phyloP scores from a whole-genome alignment of 2,888 invertebrate species.

The Troides oblongomaculatus region DNA sequence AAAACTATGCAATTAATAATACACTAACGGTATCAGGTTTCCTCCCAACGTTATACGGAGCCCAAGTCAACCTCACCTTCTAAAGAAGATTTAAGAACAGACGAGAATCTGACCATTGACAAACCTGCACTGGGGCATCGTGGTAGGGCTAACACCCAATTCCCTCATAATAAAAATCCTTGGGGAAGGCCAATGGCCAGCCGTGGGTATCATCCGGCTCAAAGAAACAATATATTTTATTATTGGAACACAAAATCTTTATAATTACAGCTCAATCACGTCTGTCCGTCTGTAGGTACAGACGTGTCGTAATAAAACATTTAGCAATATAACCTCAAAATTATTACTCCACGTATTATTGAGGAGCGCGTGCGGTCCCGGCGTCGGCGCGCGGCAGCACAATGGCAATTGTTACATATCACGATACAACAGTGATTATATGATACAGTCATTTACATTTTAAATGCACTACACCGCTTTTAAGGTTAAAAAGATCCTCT shows the following conservation, averaged over 20 bases:
- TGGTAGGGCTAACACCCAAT: too few species aligned
- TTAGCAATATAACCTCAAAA: conserved; percentile 23
- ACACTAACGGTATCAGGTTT: too few species aligned
- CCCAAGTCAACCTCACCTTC: too few species aligned
- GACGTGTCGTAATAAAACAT: conserved; percentile 6
- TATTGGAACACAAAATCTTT: neutral
- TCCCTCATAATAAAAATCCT: too few species aligned
- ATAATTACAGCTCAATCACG: neutral
- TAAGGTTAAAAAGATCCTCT: too few species aligned
- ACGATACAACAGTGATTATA: neutral
- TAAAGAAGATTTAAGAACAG: too few species aligned
- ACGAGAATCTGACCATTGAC: too few species aligned
- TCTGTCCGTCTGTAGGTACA: neutral
- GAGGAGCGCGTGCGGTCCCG: conserved; percentile 13
- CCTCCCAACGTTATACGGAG: too few species aligned
- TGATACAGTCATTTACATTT: neutral
- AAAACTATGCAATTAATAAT: too few species aligned
- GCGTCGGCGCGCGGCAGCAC: neutral
- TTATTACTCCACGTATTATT: conserved; percentile 7
- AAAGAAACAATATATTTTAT: neutral
- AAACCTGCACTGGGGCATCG: too few species aligned
- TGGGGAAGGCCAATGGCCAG: too few species aligned
- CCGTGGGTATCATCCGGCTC: neutral
- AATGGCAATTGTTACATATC: conserved; percentile 18
- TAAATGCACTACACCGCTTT: neutral